Conservation (phyloP, 1,140 invertebrate species). For the Drosophila sp. region DNA sequence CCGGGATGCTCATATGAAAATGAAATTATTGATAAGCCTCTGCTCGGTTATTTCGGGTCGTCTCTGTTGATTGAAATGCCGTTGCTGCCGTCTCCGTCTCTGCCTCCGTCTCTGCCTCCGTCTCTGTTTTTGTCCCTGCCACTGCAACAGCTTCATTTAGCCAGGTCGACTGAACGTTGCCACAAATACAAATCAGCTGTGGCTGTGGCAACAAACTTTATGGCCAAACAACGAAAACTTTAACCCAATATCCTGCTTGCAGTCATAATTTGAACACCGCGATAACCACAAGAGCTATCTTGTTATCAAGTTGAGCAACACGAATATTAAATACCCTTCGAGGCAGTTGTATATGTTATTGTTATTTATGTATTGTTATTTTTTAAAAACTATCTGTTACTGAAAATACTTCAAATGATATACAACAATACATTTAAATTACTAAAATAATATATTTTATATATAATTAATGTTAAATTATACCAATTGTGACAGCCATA, state of each 20-base stretch:
- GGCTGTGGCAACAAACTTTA: constrained; percentile 60
- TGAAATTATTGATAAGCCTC: constrained; percentile 75
- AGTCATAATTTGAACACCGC: constrained; percentile 74
- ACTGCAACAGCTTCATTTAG: constrained; percentile 72
- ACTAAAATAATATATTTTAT: too few relatives aligned
- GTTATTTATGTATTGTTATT: too few relatives aligned
- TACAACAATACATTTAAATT: too few relatives aligned
- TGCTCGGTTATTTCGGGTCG: constrained; percentile 15
- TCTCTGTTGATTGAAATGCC: constrained; percentile 71
- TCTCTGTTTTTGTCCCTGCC: constrained; percentile 12
- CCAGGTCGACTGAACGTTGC: constrained; percentile 3
- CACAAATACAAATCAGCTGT: constrained; percentile 55
- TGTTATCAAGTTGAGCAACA: not conserved
- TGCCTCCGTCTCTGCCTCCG: constrained; percentile 13
- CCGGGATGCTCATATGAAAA: constrained; percentile 58
- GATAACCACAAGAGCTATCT: not conserved
- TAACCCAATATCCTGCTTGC: constrained; percentile 82
- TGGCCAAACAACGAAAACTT: constrained; percentile 58
- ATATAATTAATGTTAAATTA: too few relatives aligned
- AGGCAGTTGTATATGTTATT: not conserved
- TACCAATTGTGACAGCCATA: too few relatives aligned
- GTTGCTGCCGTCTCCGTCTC: constrained; percentile 3
- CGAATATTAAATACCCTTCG: constrained; percentile 26
- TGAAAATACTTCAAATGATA: too few relatives aligned
- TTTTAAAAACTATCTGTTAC: too few relatives aligned